A percentile compares a stretch with the other conserved stretches of the same genome.
These are phyloP conservation scores for Bolborhynchus lineola DNA, from an alignment of 2,113 vertebrate species.

Conservation along the genomic window DNA sequence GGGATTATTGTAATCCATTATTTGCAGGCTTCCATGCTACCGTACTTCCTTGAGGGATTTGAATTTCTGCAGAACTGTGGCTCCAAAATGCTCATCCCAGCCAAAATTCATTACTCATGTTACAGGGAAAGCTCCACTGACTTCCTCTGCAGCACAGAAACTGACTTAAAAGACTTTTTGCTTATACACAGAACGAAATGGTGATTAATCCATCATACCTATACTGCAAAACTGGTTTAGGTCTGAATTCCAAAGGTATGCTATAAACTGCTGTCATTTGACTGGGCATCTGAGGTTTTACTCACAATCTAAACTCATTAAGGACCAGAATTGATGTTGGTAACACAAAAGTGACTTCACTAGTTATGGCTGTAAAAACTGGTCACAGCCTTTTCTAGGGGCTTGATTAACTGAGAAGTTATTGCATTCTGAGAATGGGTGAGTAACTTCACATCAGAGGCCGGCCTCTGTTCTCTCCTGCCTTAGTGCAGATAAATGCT, in stretches of 20 bases:
- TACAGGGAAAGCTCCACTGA: constrained; percentile 24
- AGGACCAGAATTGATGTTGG: not conserved
- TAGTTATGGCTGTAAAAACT: not conserved
- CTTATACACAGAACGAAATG: not conserved
- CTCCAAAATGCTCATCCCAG: constrained; percentile 58
- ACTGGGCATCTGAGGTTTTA: not conserved
- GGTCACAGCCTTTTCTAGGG: not conserved
- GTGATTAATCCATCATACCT: not conserved
- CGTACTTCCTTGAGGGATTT: constrained; percentile 62
- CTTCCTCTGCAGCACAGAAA: constrained; percentile 38
- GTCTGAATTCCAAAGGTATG: constrained; percentile 3
- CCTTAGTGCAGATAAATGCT: not conserved
- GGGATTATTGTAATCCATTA: constrained; percentile 66
- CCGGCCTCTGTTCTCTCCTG: fast-evolving
- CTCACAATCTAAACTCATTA: not conserved
- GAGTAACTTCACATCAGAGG: not conserved
- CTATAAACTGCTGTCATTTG: not conserved
- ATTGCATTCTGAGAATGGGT: not conserved
- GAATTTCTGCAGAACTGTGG: constrained; percentile 56
- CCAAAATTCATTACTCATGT: constrained; percentile 66
- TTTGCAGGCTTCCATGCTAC: constrained; percentile 56
- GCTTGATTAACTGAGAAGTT: constrained; percentile 3
- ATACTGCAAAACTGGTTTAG: not conserved
- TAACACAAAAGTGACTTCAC: not conserved
- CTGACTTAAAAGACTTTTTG: not conserved